Conservation (phyloP, 1,140 invertebrate genomes). For the Zaprionus kolodkinae region DNA sequence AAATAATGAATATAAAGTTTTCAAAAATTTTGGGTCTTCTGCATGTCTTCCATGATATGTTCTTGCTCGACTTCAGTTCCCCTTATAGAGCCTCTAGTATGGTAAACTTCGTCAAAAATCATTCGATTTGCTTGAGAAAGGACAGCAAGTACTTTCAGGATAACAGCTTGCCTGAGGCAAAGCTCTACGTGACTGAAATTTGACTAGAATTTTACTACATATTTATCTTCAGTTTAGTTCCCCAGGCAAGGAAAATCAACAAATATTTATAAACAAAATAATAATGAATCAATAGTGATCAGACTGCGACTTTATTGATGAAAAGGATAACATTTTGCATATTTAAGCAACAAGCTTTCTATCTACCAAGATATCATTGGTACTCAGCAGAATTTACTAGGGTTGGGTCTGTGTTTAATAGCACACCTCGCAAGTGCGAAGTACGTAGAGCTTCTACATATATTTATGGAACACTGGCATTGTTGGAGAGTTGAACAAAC, state of each 20-base stretch:
- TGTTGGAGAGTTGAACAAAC: conserved; percentile 39
- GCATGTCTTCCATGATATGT: no score
- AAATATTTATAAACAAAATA: not conserved
- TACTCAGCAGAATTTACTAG: not conserved
- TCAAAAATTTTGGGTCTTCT: no score
- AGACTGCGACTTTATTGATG: not conserved
- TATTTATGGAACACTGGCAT: conserved; percentile 28
- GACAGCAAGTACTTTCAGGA: not conserved
- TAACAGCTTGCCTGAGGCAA: not conserved
- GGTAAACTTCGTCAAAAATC: no score
- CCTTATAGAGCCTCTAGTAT: no score
- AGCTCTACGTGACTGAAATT: not conserved
- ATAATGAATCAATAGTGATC: not conserved
- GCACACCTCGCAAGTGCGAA: conserved; percentile 12
- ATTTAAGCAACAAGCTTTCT: not conserved
- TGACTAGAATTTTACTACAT: not conserved
- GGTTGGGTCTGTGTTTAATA: not conserved
- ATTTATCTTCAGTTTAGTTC: not conserved
- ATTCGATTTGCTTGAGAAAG: no score
- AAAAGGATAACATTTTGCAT: not conserved
- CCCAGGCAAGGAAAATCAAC: not conserved
- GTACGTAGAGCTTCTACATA: not conserved
- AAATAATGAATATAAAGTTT: no score
- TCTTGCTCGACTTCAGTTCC: no score
- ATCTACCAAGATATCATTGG: not conserved